A percentile compares a stretch with the other conserved stretches of the same genome.
Conservation (phyloP, 2,797 vertebrate genomes). For the Rhabdomys pumilio region DNA sequence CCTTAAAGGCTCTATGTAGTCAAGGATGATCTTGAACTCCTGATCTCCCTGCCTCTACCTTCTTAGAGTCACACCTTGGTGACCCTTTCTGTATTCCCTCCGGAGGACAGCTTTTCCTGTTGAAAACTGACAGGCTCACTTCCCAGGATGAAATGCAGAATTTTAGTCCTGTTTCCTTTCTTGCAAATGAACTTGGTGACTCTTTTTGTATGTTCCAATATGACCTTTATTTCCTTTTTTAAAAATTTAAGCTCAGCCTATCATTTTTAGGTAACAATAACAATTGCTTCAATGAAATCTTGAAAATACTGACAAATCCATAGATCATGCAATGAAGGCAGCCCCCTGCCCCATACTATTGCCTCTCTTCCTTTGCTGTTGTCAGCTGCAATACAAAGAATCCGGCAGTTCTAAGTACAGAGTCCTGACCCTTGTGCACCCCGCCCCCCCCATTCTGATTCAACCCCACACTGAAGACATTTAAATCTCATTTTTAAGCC, state of each 20-base stretch:
- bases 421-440: not conserved
- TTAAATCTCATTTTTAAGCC: slow-evolving; percentile 26
- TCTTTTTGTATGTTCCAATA: not conserved
- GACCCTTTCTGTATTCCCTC: not conserved
- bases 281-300: not conserved
- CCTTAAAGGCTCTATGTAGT: not conserved
- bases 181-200: not conserved
- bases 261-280: not conserved
- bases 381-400: not conserved
- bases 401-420: not conserved
- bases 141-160: not conserved
- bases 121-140: not conserved
- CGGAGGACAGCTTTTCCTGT: not conserved
- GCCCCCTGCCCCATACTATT: not conserved
- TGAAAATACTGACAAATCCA: not conserved
- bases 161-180: not conserved
- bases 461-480: not conserved
- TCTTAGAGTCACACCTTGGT: not conserved
- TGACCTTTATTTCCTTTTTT: not conserved
- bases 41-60: not conserved
- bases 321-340: not conserved
- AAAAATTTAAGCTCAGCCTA: not conserved
- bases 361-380: not conserved
- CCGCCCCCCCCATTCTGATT: not conserved
- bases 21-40: not conserved